phyloP scores from a whole-genome alignment of 2,888 invertebrate species.

The Chydorus sphaericus region DNA sequence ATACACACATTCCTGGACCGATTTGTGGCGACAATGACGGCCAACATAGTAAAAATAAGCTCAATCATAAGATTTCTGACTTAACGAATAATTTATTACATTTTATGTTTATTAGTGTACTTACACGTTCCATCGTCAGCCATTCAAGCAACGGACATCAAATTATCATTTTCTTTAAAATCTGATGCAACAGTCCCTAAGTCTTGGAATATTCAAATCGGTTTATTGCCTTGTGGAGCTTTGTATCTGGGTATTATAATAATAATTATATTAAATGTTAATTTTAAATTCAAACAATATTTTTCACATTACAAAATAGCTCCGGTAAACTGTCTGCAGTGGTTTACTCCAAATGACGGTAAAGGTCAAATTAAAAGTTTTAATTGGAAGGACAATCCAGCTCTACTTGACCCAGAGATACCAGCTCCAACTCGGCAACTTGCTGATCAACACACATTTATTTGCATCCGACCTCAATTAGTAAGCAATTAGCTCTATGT shows the following conservation, averaged over 20 bases:
- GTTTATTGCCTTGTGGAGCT: background rate
- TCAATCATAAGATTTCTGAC: background rate
- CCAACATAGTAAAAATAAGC: background rate
- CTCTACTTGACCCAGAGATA: no score
- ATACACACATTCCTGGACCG: no score
- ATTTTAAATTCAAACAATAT: background rate
- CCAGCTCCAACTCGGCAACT: background rate
- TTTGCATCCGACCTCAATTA: background rate
- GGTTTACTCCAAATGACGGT: background rate
- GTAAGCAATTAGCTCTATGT: no score
- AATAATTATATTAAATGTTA: background rate
- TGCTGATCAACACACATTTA: background rate
- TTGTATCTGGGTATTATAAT: background rate
- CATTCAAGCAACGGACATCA: background rate
- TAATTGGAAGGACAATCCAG: background rate
- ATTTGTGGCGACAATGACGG: background rate
- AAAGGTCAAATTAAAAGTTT: background rate
- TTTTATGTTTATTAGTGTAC: background rate
- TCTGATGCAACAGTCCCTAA: background rate
- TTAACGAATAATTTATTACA: background rate
- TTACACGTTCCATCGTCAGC: background rate
- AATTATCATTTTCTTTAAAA: background rate
- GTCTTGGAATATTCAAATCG: background rate
- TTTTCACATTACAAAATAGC: no score
- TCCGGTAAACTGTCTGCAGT: background rate